phyloP scores from a whole-genome alignment of 2,797 vertebrate species.

The Sebastes goodei region DNA sequence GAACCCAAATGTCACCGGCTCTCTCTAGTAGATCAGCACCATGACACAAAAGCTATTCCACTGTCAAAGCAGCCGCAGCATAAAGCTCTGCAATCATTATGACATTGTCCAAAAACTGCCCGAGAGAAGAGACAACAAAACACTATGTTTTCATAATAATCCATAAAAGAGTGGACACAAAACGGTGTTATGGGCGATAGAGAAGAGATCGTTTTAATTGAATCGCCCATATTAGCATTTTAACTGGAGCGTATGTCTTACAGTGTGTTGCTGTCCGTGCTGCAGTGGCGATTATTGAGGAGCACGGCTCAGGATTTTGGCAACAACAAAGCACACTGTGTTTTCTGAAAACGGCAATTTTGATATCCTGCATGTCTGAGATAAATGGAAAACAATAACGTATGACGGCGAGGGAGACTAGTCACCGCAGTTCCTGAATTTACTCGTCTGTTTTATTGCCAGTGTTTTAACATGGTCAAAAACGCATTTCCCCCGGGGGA shows the following conservation, averaged over 20 bases:
- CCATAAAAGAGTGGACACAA: constrained; percentile 61
- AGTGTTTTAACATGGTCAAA: constrained; percentile 34
- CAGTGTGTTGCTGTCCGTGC: constrained; percentile 47
- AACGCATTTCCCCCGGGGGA: constrained; percentile 12
- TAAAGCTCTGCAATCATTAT: constrained; percentile 60
- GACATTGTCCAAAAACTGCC: constrained; percentile 63
- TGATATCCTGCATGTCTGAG: constrained; percentile 49
- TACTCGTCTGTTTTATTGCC: constrained; percentile 46
- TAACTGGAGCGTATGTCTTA: constrained; percentile 54
- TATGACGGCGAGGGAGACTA: constrained; percentile 12
- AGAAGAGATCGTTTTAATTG: constrained; percentile 69
- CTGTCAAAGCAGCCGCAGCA: constrained; percentile 57
- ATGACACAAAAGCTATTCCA: constrained; percentile 57
- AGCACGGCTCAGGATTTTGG: constrained; percentile 38
- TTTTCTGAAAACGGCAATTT: constrained; percentile 37
- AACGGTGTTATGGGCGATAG: constrained; percentile 57
- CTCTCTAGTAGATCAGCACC: constrained; percentile 55
- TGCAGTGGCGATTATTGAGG: constrained; percentile 62
- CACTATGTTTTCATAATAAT: constrained; percentile 65
- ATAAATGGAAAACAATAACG: constrained; percentile 64
- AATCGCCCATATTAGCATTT: constrained; percentile 74
- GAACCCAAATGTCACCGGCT: constrained; percentile 54
- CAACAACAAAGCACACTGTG: constrained; percentile 29
- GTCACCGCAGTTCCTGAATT: constrained; percentile 37
- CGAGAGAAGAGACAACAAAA: constrained; percentile 40